Base-by-base conservation (phyloP, 2,888 invertebrate species). In the Andricus quercusramuli region DNA sequence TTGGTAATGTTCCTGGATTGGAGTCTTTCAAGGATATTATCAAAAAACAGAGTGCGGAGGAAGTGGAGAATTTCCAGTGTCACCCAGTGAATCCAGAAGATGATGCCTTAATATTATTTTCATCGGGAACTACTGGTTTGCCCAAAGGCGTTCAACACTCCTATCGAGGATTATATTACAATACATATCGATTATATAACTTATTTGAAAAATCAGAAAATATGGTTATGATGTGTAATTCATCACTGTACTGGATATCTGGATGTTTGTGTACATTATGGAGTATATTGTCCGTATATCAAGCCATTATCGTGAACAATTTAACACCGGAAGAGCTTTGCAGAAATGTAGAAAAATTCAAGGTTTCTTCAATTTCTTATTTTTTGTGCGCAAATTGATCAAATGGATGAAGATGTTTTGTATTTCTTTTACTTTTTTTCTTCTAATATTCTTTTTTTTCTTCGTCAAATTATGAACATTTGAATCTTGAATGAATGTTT, bases 41-140 rank as follows among this genome's bases (percentile, higher is more conserved):
- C 51, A 77, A 77, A 1, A 77, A 76, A 5, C 86, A 89, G 44
- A 78, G 20, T 1, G 66, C 82, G 2, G 67, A 83, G 3, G 86
- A 89, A 3, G 86, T 88, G 2, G 74, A 59, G 0, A 82, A 83
- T 1, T 91, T 90, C 44, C 66, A 81, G n/a, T 85, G 86, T 66
- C 51, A 51, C 3, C 59, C 84, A 64, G 78, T 87, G 0, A 76
- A 84, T 47, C 44, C 79, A 0, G 78, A 82, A 0, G 77, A 86
- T n/a, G 86, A 89, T 0, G 87, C 87, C 0, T 22, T 86, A 11
- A 86, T 92, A 3, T 37, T 92, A 2, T 91, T 88, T 64, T 90
- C 92, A 0, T 92, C 92, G 0, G 92, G 92, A 1, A 91, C 90
- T 0, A 91, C 91, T 0, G 92, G 90, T 0, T 41, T 88, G 8